Evolutionary conservation across 2,113 vertebrate genomes (phyloP), one percentile per base, ranked within the genome.

Genomic region (Xerus inauris): DNA sequence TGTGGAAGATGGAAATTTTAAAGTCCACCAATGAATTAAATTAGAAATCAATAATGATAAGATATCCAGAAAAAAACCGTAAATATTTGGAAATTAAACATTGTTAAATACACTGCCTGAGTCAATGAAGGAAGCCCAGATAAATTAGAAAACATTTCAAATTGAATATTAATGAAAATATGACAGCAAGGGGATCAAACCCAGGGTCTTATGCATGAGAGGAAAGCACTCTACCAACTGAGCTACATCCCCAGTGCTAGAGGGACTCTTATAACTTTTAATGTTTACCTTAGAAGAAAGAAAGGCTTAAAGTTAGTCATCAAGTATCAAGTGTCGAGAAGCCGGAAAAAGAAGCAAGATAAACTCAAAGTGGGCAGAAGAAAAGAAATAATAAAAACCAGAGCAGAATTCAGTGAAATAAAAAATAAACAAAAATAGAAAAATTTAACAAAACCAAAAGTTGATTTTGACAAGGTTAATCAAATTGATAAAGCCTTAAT

Each of bases 61-160:
- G 35, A 59, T 57, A 38, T 73, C 24, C 42, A 82, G 7, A 40
- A 67, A 88, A 69, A 24, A 3, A 12, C 73, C n/a, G n/a, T 57
- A 47, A 40, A 54, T 67, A 76, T 67, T 42, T 83, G 77, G 26
- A 95, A 59, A 75, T 76, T 69, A 62, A 69, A 77, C 38, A 84
- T 76, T 47, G 30, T 69, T 88, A 45, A 28, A 90, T 72, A 81
- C 54, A 75, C n/a, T 22, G 86, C 47, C 17, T 49, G 20, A 59
- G 19, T 67, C n/a, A 65, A 64, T 28, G 22, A 75, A 91, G 38
- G 85, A 82, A 75, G 45, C 83, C 40, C 24, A 81, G 67, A 73
- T 57, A 57, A 67, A 65, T 45, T 75, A 76, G 49, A 92, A 88
- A 92, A 92, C 45, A 92, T 88, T 83, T 83, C 32, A 85, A 79